Base-by-base conservation (phyloP, 1,140 invertebrate genomes). In the Drosophila seguyi region DNA sequence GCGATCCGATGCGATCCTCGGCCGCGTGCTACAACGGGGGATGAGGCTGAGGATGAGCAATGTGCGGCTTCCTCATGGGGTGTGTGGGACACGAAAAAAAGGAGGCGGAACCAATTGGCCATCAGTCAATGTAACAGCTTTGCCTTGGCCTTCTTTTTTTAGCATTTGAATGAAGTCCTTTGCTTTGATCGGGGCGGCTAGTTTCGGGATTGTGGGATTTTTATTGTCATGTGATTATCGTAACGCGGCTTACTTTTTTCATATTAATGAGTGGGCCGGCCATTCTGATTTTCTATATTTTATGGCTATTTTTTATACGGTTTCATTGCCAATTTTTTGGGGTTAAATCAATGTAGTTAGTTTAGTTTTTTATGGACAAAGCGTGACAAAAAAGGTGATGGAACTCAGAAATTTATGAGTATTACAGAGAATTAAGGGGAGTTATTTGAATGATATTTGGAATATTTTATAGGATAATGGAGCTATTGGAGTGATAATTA, bases 61-160 rank as follows among this genome's bases (percentile, higher is more conserved):
- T 63, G 25, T 41, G 55, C 41, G 34, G 34, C 52, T 48, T 29
- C 14, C 16, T 25, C 13, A 48, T 47, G 36, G 31, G 29, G 39
- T 25, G 48, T 68, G 68, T 44, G 44, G 22, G 29, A 44, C 48
- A 50, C 27, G n/a, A 48, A 11, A 27, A 62, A 90, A 86, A 88
- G 77, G 36, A 91, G 90, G 90, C 85, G 90, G 75, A 71, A 62
- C 90, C 47, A 91, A 91, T 91, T 72, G 74, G 47, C 77, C 76
- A 91, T 91, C 85, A 83, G 79, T 91, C 90, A 91, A 81, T 90
- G 75, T 65, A 74, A 86, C 75, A 75, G 74, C 86, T 55, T 59
- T 50, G 63, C 52, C 36, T 36, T 50, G 66, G 22, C 57, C 44
- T 22, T 79, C 50, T 34, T 38, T 55, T 87, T 84, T 88, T 88